phyloP scores from a whole-genome alignment of 2,888 invertebrate genomes.

The Plemyria rubiginata region DNA sequence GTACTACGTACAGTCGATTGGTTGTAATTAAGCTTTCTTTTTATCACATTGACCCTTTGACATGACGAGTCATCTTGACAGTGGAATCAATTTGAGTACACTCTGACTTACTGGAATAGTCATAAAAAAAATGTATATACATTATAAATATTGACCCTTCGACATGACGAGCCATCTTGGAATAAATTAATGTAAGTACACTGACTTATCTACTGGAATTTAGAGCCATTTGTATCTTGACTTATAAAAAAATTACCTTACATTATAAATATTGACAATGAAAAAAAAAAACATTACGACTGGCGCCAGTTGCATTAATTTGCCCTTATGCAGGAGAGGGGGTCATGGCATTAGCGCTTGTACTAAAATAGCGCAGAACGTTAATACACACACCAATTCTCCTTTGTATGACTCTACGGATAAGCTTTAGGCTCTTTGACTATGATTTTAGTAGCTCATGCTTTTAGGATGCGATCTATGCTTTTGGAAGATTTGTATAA shows the following conservation, averaged over 20 bases:
- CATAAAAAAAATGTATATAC: no score
- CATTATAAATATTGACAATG: no score
- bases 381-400: background rate
- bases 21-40: constrained; percentile 41
- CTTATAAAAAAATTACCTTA: no score
- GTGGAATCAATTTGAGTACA: background rate
- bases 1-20: constrained; percentile 40
- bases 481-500: background rate
- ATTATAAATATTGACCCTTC: no score
- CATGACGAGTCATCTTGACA: constrained; percentile 25
- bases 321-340: background rate
- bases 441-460: background rate
- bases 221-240: no score
- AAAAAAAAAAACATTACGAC: no score
- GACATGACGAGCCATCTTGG: no score
- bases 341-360: constrained; percentile 1
- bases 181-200: no score
- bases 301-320: background rate
- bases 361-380: constrained; percentile 68
- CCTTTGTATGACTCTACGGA: background rate
- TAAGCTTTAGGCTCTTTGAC: background rate
- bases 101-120: background rate
- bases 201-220: no score
- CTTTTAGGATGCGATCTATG: background rate
- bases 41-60: constrained; percentile 38